These are phyloP conservation scores for Aphrophora alni DNA, from an alignment of 2,888 invertebrate species.

Conservation along the genomic window DNA sequence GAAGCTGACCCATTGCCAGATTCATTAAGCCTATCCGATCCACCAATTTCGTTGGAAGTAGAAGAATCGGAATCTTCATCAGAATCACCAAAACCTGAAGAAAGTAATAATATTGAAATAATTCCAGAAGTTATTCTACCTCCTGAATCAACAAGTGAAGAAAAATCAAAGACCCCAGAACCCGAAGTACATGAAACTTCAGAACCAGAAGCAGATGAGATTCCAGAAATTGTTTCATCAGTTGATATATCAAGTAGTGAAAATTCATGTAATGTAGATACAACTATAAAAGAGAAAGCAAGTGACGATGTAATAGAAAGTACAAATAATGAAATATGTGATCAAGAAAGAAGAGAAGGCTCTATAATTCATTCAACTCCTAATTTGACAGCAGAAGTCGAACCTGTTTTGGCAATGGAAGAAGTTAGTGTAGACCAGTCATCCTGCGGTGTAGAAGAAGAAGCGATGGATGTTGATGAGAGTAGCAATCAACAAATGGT, in stretches of 20 bases:
- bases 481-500: constrained; percentile 39
- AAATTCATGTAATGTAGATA: not conserved
- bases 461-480: constrained; percentile 48
- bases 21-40: not conserved
- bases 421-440: constrained; percentile 54
- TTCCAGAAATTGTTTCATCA: not conserved
- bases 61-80: not conserved
- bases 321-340: constrained; percentile 45
- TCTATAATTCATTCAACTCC: constrained; percentile 42
- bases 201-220: not conserved
- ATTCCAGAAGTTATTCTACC: not conserved
- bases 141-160: not conserved
- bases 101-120: constrained; percentile 8
- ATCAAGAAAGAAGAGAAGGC: constrained; percentile 43
- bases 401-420: constrained; percentile 51
- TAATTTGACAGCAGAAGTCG: constrained; percentile 26
- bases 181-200: not conserved
- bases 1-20: not conserved
- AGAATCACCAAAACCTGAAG: not conserved
- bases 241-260: not conserved
- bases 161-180: not conserved
- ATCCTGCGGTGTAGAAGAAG: constrained; percentile 38
- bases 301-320: constrained; percentile 49
- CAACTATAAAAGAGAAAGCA: constrained; percentile 19
- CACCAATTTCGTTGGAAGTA: not conserved